Conservation (phyloP, 2,888 invertebrate genomes). For the Rotaria magnacalcarata region DNA sequence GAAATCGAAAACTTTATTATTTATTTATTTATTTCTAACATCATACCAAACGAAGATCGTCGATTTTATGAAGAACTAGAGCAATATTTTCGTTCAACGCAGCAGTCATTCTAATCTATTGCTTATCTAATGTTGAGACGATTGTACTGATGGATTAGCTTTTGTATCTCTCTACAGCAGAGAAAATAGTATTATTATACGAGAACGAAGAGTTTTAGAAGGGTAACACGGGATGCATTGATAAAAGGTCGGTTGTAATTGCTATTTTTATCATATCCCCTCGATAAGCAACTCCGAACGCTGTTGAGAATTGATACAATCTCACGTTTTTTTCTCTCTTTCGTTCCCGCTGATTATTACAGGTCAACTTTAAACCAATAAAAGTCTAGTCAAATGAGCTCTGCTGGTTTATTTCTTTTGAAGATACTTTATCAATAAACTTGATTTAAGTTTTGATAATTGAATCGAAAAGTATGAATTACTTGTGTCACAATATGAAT, state of each 20-base stretch:
- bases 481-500: background rate
- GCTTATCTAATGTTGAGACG: background rate
- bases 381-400: background rate
- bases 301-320: no score
- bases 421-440: background rate
- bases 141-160: no score
- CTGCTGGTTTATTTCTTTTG: background rate
- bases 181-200: background rate
- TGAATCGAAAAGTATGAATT: background rate
- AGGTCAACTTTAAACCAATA: background rate
- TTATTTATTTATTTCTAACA: background rate
- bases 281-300: no score
- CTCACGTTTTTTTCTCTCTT: background rate
- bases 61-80: constrained; percentile 19
- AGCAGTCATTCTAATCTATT: background rate
- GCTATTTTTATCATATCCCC: background rate
- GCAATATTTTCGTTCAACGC: background rate
- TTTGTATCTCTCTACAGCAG: background rate
- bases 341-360: background rate
- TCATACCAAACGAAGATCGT: constrained; percentile 36
- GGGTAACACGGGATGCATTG: background rate
- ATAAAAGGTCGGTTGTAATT: background rate
- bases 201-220: background rate
- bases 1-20: no score
- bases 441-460: background rate